Evolutionary conservation across 2,888 invertebrate species (phyloP).

Genomic region (Sturmia bella): DNA sequence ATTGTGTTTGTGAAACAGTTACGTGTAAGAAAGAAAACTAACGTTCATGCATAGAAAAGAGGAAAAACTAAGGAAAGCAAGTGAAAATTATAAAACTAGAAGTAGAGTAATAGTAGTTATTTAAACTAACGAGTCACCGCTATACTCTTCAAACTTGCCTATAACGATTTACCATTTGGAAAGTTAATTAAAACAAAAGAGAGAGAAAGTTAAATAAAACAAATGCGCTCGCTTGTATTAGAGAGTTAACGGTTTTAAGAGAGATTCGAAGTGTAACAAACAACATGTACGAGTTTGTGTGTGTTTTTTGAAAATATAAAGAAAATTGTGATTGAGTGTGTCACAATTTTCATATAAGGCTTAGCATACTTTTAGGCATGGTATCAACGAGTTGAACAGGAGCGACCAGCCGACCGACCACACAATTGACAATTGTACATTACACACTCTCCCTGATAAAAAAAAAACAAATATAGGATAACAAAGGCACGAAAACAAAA

Average conservation of each 20-base stretch:
- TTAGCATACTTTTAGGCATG: constrained; percentile 72
- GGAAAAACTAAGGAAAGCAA: constrained; percentile 27
- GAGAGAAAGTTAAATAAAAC: constrained; percentile 18
- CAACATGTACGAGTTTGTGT: constrained; percentile 30
- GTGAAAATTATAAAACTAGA: constrained; percentile 40
- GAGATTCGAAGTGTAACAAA: constrained; percentile 22
- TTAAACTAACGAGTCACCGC: constrained; percentile 55
- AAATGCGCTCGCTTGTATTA: not conserved
- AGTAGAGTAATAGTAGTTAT: constrained; percentile 33
- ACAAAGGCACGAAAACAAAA: constrained; percentile 59
- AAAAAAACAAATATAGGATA: constrained; percentile 55
- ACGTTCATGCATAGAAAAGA: constrained; percentile 40
- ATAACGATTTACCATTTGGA: constrained; percentile 50
- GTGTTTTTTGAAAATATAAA: constrained; percentile 33
- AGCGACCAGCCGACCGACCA: constrained; percentile 55
- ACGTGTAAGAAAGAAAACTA: constrained; percentile 32
- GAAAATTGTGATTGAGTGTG: constrained; percentile 66
- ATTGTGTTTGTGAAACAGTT: constrained; percentile 34
- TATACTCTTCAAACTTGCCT: constrained; percentile 16
- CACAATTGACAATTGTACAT: too few species aligned
- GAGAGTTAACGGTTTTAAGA: constrained; percentile 16
- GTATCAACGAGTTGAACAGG: constrained; percentile 66
- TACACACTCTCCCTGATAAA: too few species aligned
- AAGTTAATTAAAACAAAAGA: constrained; percentile 31
- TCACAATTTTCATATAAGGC: constrained; percentile 50